Evolutionary conservation across 1,140 invertebrate genomes (phyloP).

Genomic region (Sycobia sp.): DNA sequence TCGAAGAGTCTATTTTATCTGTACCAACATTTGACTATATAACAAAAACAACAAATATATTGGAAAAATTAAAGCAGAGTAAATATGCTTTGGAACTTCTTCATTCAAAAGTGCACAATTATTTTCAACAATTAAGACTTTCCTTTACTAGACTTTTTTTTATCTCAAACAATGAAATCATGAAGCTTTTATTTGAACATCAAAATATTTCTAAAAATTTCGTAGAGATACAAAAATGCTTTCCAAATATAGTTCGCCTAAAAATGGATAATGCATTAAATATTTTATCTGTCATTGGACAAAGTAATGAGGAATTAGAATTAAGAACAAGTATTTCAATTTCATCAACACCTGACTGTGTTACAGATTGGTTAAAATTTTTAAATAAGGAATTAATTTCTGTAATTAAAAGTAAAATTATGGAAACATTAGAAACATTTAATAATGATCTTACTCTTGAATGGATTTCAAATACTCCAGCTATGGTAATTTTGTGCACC

Average conservation of each 20-base stretch:
- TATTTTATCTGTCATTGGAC: slow-evolving; percentile 66
- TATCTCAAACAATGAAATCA: slow-evolving; percentile 82
- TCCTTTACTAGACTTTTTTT: slow-evolving; percentile 87
- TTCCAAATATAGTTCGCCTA: slow-evolving; percentile 54
- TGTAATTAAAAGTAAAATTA: slow-evolving; percentile 34
- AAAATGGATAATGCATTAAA: slow-evolving; percentile 57
- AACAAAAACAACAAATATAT: slow-evolving; percentile 57
- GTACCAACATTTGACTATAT: slow-evolving; percentile 64
- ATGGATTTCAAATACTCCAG: slow-evolving; percentile 40
- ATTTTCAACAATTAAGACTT: slow-evolving; percentile 76
- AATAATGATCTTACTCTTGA: slow-evolving; percentile 28
- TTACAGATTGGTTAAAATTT: slow-evolving; percentile 71
- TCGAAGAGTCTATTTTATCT: slow-evolving; percentile 58
- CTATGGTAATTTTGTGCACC: slow-evolving; percentile 67
- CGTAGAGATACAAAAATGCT: slow-evolving; percentile 68
- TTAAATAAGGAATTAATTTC: slow-evolving; percentile 46
- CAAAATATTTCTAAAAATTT: slow-evolving; percentile 53
- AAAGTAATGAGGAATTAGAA: slow-evolving; percentile 65
- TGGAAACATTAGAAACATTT: slow-evolving; percentile 16
- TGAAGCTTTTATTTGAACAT: slow-evolving; percentile 75
- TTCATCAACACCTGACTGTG: slow-evolving; percentile 54
- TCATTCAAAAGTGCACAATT: slow-evolving; percentile 67
- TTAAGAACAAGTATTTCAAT: slow-evolving; percentile 61
- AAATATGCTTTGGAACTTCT: slow-evolving; percentile 62
- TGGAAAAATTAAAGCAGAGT: slow-evolving; percentile 62